Base-by-base conservation (phyloP, 2,888 invertebrate species). In the Torymus texanus region DNA sequence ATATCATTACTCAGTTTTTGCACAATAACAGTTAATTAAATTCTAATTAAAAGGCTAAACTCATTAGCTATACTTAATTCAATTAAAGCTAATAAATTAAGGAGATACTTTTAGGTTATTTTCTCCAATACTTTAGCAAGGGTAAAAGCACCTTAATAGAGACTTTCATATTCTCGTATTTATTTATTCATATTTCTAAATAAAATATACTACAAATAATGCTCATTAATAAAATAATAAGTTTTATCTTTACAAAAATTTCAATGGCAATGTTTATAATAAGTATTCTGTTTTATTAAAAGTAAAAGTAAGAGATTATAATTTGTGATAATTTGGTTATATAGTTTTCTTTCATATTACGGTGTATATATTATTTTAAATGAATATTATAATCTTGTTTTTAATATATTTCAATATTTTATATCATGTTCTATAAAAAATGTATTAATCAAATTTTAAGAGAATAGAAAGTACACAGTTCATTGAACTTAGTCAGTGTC, bases 401-500 rank as follows among this genome's bases (percentile, higher is more conserved):
- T 29, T 29, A 29, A 29, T 29, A 5, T 29, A 29, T 29, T 29
- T 29, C 0, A 2, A 29, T 29, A 29, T 29, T 29, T 29, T 29
- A 29, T 29, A 29, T 29, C 29, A 29, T 29, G 29, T 29, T 29
- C 3, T 29, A 29, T 29, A 29, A 29, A 2, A 29, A 29, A 41
- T 41, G 5, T 41, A 41, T 41, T 41, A 1, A 41, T 8, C 41
- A 41, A 41, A 41, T 11, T 65, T 0, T 16, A 55, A 73, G 18
- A 63, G 56, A 10, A n/a, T 51, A 75, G 65, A 55, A 75, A 75
- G 5, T 61, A 29, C 21, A 59, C 53, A 68, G 67, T 75, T 75
- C 67, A 61, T 14, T 41, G 67, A 75, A 53, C 75, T 58, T 41
- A 18, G 21, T 1, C 24, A 0, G 14, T 16, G 51, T 53, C 0